Evolutionary conservation across 2,797 vertebrate genomes (phyloP).

Genomic region (Tadarida brasiliensis): DNA sequence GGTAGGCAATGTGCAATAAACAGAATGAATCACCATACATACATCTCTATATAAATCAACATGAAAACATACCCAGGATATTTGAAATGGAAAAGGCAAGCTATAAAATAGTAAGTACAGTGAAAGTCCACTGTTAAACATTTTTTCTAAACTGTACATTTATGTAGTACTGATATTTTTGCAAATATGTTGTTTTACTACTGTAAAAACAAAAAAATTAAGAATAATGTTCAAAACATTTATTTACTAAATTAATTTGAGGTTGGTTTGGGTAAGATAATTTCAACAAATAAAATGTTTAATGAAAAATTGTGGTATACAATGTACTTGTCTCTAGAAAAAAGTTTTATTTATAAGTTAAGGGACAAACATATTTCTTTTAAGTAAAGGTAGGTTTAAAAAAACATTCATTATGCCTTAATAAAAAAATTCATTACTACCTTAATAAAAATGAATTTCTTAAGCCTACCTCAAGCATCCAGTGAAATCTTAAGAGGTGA

Average conservation of each 20-base stretch:
- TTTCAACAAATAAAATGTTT: conserved; percentile 48
- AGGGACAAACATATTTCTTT: background rate
- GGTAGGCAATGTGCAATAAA: too few relatives aligned
- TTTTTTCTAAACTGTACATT: background rate
- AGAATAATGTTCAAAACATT: conserved; percentile 55
- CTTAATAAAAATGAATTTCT: conserved; percentile 7
- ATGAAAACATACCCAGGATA: too few relatives aligned
- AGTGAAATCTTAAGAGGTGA: conserved; percentile 37
- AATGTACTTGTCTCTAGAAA: conserved; percentile 49
- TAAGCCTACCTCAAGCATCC: background rate
- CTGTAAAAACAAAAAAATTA: conserved; percentile 37
- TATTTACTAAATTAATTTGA: conserved; percentile 57
- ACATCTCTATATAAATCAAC: too few relatives aligned
- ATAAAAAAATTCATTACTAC: background rate
- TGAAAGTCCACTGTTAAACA: too few relatives aligned
- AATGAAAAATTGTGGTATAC: conserved; percentile 72
- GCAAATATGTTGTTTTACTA: background rate
- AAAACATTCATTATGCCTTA: conserved; percentile 49
- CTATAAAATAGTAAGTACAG: too few relatives aligned
- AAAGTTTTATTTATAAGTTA: conserved; percentile 79
- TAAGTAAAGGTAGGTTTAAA: conserved; percentile 63
- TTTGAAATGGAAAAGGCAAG: too few relatives aligned
- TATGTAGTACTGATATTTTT: background rate
- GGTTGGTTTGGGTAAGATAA: conserved; percentile 45
- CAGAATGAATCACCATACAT: too few relatives aligned